Conservation (phyloP, 2,113 vertebrate genomes). For the Ondatra zibethicus region DNA sequence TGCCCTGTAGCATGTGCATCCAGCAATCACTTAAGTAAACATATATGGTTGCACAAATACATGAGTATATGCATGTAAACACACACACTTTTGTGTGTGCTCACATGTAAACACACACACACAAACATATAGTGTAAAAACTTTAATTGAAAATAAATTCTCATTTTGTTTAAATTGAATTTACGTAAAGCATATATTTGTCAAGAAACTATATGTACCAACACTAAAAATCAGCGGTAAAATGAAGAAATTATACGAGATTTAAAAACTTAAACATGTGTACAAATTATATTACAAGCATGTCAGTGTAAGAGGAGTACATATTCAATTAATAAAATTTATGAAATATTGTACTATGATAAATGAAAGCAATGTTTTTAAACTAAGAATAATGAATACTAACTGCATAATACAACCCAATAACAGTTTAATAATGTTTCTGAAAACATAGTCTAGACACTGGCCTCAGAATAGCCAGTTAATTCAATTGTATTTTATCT, state of each 20-base stretch:
- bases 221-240: background rate
- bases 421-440: background rate
- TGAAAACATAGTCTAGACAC: background rate
- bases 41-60: background rate
- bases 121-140: background rate
- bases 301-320: background rate
- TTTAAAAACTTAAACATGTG: background rate
- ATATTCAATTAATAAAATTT: background rate
- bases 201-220: background rate
- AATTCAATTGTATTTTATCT: background rate
- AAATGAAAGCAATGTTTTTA: background rate
- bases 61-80: background rate
- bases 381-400: background rate
- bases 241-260: background rate
- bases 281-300: background rate
- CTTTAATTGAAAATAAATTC: background rate
- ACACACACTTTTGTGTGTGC: background rate
- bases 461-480: background rate
- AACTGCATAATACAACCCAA: background rate
- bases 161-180: background rate
- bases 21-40: background rate
- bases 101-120: background rate
- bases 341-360: background rate
- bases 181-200: background rate
- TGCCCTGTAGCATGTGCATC: background rate